phyloP scores from a whole-genome alignment of 2,113 vertebrate species.

The Amphiprion percula region DNA sequence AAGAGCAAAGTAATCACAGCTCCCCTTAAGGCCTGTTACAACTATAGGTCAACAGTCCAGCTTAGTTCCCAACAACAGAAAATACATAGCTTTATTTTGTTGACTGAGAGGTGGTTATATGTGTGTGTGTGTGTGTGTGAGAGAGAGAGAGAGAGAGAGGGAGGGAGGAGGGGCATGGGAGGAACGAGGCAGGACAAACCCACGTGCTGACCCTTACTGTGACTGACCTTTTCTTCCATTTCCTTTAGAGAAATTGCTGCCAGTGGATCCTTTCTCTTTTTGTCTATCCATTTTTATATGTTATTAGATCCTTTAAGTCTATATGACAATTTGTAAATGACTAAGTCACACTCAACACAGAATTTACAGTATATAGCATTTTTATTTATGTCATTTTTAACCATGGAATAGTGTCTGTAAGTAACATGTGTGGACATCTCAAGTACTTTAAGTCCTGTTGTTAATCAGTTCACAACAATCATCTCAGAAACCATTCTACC shows the following conservation, averaged over 20 bases:
- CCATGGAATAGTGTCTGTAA: too few relatives aligned
- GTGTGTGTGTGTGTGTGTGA: background rate
- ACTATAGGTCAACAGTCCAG: slow-evolving; percentile 69
- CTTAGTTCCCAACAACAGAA: slow-evolving; percentile 52
- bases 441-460: too few relatives aligned
- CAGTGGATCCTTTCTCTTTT: background rate
- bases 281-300: too few relatives aligned
- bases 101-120: slow-evolving; percentile 35
- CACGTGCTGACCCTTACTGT: slow-evolving; percentile 58
- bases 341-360: too few relatives aligned
- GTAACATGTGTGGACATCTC: too few relatives aligned
- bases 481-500: too few relatives aligned
- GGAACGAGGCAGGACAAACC: background rate
- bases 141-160: background rate
- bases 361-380: too few relatives aligned
- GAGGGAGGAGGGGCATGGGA: background rate
- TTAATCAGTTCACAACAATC: too few relatives aligned
- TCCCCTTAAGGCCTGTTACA: slow-evolving; percentile 63
- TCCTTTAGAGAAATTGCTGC: slow-evolving; percentile 16
- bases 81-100: slow-evolving; percentile 60
- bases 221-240: slow-evolving; percentile 56
- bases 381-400: too few relatives aligned
- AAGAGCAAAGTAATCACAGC: slow-evolving; percentile 68
- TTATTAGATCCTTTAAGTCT: too few relatives aligned
- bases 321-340: too few relatives aligned